These are phyloP conservation scores for Tinamus major DNA, from an alignment of 2,797 vertebrate species.

Conservation along the genomic window DNA sequence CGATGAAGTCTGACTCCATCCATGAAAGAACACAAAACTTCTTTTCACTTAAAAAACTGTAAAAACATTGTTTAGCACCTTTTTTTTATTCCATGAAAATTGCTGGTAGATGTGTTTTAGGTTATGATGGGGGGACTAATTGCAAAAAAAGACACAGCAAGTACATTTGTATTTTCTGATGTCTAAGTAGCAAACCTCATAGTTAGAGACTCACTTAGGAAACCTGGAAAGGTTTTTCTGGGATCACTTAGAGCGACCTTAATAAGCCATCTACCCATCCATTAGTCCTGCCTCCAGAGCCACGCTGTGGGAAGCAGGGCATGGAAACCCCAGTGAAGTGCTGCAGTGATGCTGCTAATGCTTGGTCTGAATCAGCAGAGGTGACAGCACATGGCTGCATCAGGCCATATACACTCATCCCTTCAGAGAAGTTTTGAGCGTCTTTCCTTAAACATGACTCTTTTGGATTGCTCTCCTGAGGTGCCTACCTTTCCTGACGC, in stretches of 20 bases:
- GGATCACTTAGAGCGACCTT: neutral
- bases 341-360: neutral
- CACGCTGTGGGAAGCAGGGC: rapidly evolving
- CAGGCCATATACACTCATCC: neutral
- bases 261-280: neutral
- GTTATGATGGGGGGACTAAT: neutral
- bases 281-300: neutral
- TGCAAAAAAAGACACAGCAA: neutral
- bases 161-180: neutral
- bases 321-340: neutral
- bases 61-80: neutral
- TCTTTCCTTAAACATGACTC: neutral
- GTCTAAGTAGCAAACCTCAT: neutral
- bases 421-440: neutral
- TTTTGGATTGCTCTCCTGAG: neutral
- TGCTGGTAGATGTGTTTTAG: neutral
- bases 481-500: neutral
- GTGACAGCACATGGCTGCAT: neutral
- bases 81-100: neutral
- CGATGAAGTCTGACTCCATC: neutral
- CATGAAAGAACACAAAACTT: neutral
- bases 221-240: neutral
- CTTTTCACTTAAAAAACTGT: neutral
- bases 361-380: neutral
- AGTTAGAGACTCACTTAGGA: rapidly evolving